A percentile compares a stretch with the other conserved stretches of the same genome.
Evolutionary conservation across 2,888 invertebrate genomes (phyloP).

Genomic region (Hydropsyche betteni): DNA sequence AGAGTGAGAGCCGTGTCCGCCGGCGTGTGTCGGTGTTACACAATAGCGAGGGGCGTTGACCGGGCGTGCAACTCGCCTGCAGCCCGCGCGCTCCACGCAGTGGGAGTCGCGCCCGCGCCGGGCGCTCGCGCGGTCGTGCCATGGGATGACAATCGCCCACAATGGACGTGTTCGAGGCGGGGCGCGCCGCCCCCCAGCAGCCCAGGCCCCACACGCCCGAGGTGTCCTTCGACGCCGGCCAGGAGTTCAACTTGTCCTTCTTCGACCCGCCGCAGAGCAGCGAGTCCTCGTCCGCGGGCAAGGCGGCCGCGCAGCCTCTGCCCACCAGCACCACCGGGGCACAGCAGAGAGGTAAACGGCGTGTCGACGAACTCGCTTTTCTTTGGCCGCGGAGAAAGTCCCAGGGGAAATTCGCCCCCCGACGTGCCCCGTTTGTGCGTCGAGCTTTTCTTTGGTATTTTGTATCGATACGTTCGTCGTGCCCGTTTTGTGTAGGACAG

Average conservation of each 20-base stretch:
- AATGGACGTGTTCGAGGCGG: constrained; percentile 50
- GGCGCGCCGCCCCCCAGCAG: constrained; percentile 47
- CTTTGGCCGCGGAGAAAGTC: too few relatives aligned
- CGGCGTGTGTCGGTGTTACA: constrained; percentile 56
- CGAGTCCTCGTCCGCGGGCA: constrained; percentile 48
- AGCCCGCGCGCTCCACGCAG: constrained; percentile 52
- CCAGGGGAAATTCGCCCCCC: too few relatives aligned
- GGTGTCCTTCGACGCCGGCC: constrained; percentile 77
- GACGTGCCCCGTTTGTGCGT: too few relatives aligned
- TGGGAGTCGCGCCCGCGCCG: constrained; percentile 53
- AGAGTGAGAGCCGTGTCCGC: constrained; percentile 56
- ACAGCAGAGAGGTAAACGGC: constrained; percentile 9
- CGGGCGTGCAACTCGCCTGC: constrained; percentile 57
- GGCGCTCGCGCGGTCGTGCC: constrained; percentile 44
- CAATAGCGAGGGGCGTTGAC: constrained; percentile 55
- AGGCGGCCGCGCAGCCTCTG: constrained; percentile 49
- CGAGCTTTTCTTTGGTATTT: too few relatives aligned
- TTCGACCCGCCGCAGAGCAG: constrained; percentile 67
- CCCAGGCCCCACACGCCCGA: constrained; percentile 70
- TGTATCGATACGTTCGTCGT: too few relatives aligned
- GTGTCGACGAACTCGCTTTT: constrained; percentile 4
- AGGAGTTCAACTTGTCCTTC: constrained; percentile 83
- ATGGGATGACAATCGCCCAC: constrained; percentile 39
- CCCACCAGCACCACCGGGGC: constrained; percentile 18
- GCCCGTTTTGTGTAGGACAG: too few relatives aligned